Base-by-base conservation (phyloP, 2,888 invertebrate genomes). In the Sesamia inferens region DNA sequence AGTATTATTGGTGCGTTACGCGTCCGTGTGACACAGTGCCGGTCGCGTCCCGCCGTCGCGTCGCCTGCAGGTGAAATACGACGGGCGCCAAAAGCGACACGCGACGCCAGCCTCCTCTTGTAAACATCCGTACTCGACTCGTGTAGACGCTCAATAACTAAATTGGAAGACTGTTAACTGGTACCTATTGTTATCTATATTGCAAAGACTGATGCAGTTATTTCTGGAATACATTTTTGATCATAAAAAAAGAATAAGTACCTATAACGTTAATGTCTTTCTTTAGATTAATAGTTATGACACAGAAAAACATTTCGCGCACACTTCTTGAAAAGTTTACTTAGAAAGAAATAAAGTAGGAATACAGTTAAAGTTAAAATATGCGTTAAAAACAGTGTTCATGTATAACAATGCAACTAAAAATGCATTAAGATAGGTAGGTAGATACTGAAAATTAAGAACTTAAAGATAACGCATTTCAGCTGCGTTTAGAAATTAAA, bases 41-140 rank as follows among this genome's bases (percentile, higher is more conserved):
- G 0, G 68, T 0, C 66, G 70, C 78, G 85, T 69, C 86, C 70
- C 84, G 87, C 80, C 85, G 88, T 77, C 87, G 88, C 84, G 86
- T 61, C 65, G 31, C 31, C 31, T 31, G 78, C 84, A 85, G 87
- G 87, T 87, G 84, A 85, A 84, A 85, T 84, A 85, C 84, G 84
- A 72, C 59, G 42, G 85, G 84, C 85, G 84, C 85, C 85, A 72
- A 63, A 77, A 54, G 39, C 76, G 76, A 55, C 79, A 66, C 75
- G 78, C 71, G 79, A 71, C 83, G 80, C 80, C 80, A 80, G 66
- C 67, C 74, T 77, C 78, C 73, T 70, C 75, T 79, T 82, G 81
- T 87, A 88, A 87, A 88, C 87, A 87, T 84, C 84, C 83, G 79
- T 74, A 73, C 76, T 75, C 83, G 51, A 68, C 76, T 57, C 67